These are phyloP conservation scores for Drosophila neocordata DNA, from an alignment of 1,140 invertebrate genomes.

Conservation along the genomic window DNA sequence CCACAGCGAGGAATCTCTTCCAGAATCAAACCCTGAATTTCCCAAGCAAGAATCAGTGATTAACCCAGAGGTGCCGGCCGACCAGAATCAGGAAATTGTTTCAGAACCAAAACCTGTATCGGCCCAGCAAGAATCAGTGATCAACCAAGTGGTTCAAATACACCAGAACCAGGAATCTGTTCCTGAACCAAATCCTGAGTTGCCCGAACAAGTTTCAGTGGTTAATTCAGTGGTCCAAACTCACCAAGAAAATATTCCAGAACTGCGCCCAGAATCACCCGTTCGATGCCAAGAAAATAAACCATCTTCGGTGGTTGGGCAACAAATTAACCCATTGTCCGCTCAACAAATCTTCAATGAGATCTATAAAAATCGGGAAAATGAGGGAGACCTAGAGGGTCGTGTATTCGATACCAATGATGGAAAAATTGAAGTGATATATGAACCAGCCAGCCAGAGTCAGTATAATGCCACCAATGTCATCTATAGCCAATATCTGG, in stretches of 20 bases:
- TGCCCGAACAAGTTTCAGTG: not conserved
- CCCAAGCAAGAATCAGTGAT: too few relatives aligned
- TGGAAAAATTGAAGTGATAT: constrained; percentile 3
- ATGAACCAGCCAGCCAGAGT: constrained; percentile 1
- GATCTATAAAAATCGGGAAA: not conserved
- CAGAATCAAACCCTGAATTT: too few relatives aligned
- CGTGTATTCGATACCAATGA: not conserved
- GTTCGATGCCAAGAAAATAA: not conserved
- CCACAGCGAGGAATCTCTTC: too few relatives aligned
- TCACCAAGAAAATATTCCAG: not conserved
- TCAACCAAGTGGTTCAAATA: not conserved
- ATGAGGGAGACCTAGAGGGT: not conserved
- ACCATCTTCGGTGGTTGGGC: not conserved
- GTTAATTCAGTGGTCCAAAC: not conserved
- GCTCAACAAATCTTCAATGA: not conserved
- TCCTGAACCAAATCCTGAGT: too few relatives aligned
- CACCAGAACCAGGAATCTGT: too few relatives aligned
- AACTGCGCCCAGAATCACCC: not conserved
- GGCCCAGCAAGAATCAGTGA: not conserved
- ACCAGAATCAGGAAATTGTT: too few relatives aligned
- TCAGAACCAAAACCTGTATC: too few relatives aligned
- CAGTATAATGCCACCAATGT: constrained; percentile 9
- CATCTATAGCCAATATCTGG: constrained; percentile 16
- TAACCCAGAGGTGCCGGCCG: not conserved
- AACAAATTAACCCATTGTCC: not conserved